Evolutionary conservation across 1,140 invertebrate genomes (phyloP).

Genomic region (Panagrolaimus sp.): DNA sequence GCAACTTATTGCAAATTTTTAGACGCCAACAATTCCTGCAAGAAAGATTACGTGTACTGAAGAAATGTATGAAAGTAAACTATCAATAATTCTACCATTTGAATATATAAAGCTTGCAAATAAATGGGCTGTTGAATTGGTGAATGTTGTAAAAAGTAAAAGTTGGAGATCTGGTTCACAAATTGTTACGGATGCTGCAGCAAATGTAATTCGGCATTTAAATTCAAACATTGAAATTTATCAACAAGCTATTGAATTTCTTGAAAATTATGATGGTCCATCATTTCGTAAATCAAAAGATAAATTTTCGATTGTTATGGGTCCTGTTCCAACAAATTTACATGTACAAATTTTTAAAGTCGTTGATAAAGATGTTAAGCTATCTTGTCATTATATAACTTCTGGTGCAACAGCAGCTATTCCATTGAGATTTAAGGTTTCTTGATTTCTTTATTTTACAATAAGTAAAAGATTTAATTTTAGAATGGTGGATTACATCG

Average conservation of each 20-base stretch:
- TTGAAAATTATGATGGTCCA: conserved; percentile 41
- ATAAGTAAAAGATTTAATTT: conserved; percentile 13
- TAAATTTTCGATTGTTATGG: conserved; percentile 43
- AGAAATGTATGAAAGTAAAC: conserved; percentile 46
- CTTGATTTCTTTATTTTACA: conserved; percentile 17
- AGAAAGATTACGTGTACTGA: conserved; percentile 42
- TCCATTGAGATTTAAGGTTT: conserved; percentile 38
- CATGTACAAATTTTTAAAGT: conserved; percentile 45
- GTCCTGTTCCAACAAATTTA: conserved; percentile 44
- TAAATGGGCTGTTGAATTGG: conserved; percentile 32
- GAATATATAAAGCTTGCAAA: conserved; percentile 40
- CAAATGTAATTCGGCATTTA: conserved; percentile 38
- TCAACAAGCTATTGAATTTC: conserved; percentile 40
- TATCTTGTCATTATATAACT: conserved; percentile 30
- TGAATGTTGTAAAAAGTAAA: conserved; percentile 38
- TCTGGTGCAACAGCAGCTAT: conserved; percentile 41
- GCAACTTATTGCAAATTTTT: background rate
- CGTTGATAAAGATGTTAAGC: conserved; percentile 14
- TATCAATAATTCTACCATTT: conserved; percentile 39
- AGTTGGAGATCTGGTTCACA: conserved; percentile 26
- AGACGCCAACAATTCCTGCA: conserved; percentile 39
- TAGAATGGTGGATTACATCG: conserved; percentile 37
- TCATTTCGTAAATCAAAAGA: conserved; percentile 44
- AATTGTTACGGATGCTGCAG: conserved; percentile 20
- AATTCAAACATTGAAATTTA: conserved; percentile 49